Percentiles rank a stretch among this genome's conserved stretches.
Conservation (phyloP, 2,113 vertebrate genomes). For the Cervus canadensis region DNA sequence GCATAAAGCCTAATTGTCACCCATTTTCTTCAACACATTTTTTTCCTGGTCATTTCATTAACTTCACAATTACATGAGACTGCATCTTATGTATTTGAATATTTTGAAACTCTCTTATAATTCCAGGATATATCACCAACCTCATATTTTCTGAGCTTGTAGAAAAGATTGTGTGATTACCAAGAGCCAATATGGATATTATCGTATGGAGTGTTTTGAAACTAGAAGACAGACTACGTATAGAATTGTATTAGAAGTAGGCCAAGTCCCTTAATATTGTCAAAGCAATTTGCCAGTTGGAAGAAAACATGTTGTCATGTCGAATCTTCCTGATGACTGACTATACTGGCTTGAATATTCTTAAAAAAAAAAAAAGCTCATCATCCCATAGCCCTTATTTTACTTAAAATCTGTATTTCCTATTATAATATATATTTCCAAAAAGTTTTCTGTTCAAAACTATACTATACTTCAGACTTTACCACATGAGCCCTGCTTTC, state of each 20-base stretch:
- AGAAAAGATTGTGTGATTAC: background rate
- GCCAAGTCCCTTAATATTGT: background rate
- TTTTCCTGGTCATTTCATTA: background rate
- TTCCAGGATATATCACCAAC: background rate
- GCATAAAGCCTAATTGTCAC: background rate
- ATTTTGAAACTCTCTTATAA: background rate
- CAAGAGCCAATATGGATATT: background rate
- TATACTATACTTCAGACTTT: background rate
- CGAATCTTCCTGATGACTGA: background rate
- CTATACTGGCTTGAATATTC: background rate
- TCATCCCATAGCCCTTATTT: background rate
- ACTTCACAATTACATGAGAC: background rate
- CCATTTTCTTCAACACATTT: background rate
- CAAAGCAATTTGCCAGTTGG: background rate
- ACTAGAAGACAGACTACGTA: background rate
- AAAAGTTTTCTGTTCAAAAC: background rate
- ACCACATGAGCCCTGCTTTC: background rate
- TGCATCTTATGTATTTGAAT: background rate
- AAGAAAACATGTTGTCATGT: background rate
- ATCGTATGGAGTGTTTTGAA: background rate
- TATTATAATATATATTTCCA: background rate
- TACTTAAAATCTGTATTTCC: background rate
- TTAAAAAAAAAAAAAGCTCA: conserved; percentile 31
- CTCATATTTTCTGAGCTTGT: background rate
- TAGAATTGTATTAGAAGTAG: background rate